Percentiles rank a stretch among this genome's conserved stretches.
Evolutionary conservation across 2,797 vertebrate species (phyloP).

Genomic region (Podarcis siculus): DNA sequence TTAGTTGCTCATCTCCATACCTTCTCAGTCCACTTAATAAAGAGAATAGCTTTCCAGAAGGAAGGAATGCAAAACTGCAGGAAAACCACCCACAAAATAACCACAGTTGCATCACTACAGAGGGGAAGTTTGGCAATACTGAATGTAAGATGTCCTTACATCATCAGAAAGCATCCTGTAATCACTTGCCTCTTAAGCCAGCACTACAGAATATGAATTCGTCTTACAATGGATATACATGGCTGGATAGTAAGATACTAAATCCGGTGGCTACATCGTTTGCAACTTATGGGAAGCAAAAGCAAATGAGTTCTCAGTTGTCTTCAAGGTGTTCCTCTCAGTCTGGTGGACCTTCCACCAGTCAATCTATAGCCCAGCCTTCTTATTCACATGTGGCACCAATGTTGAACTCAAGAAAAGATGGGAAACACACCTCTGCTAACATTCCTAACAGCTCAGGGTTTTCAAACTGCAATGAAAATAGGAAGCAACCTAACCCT

Average conservation of each 20-base stretch:
- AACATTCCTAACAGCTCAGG: constrained; percentile 16
- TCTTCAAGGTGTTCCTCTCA: constrained; percentile 58
- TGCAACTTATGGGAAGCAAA: background rate
- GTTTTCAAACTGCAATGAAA: constrained; percentile 36
- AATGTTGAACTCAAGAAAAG: constrained; percentile 29
- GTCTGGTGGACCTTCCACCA: constrained; percentile 48
- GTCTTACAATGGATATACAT: rapidly evolving
- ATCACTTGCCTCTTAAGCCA: constrained; percentile 12
- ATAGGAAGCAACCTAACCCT: constrained; percentile 29
- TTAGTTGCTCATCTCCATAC: background rate
- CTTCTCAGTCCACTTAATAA: constrained; percentile 49
- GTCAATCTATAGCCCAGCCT: constrained; percentile 27
- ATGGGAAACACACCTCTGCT: constrained; percentile 3
- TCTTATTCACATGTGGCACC: constrained; percentile 48
- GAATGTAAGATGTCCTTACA: constrained; percentile 23
- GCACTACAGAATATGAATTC: constrained; percentile 42
- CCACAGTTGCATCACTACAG: constrained; percentile 11
- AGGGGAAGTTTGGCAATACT: constrained; percentile 40
- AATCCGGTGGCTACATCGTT: background rate
- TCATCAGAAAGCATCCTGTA: constrained; percentile 41
- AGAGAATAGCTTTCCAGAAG: constrained; percentile 39
- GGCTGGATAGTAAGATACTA: constrained; percentile 57
- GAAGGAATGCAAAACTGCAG: constrained; percentile 26
- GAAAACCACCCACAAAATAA: constrained; percentile 29
- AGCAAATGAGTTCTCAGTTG: background rate